phyloP scores from a whole-genome alignment of 2,113 vertebrate species.

The Zootoca vivipara region DNA sequence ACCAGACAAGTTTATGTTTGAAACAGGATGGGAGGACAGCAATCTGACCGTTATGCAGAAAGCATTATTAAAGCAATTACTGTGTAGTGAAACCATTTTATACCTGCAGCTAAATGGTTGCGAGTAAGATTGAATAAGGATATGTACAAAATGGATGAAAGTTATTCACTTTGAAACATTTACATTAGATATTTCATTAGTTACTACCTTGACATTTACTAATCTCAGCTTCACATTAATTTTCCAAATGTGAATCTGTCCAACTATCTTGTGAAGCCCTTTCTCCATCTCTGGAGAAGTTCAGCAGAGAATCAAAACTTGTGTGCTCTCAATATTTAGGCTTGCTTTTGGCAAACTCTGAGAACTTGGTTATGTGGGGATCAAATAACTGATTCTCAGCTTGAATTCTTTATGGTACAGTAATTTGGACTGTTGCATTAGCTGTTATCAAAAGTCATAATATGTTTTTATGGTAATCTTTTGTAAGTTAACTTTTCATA shows the following conservation, averaged over 20 bases:
- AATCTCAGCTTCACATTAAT: constrained; percentile 1
- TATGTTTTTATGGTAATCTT: constrained; percentile 9
- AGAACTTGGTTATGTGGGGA: constrained; percentile 25
- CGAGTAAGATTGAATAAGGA: background rate
- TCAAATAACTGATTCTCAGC: constrained; percentile 20
- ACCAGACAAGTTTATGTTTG: constrained; percentile 20
- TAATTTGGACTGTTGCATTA: constrained; percentile 8
- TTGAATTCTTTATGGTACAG: constrained; percentile 14
- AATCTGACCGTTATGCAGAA: background rate
- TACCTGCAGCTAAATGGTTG: constrained; percentile 16
- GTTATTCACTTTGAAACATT: constrained; percentile 10
- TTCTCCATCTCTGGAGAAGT: background rate
- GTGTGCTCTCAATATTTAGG: background rate
- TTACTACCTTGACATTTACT: background rate
- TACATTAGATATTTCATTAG: background rate
- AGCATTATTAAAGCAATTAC: constrained; percentile 35
- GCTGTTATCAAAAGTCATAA: background rate
- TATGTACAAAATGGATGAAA: background rate
- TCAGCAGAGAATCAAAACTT: background rate
- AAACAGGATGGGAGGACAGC: background rate
- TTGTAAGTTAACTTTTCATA: background rate
- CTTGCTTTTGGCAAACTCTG: constrained; percentile 5
- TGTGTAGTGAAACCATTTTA: background rate
- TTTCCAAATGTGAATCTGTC: constrained; percentile 4
- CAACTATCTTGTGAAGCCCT: constrained; percentile 12